Percentiles rank a stretch among this genome's conserved stretches.
Conservation (phyloP, 1,140 invertebrate species). For the Hylaeus anthracinus region DNA sequence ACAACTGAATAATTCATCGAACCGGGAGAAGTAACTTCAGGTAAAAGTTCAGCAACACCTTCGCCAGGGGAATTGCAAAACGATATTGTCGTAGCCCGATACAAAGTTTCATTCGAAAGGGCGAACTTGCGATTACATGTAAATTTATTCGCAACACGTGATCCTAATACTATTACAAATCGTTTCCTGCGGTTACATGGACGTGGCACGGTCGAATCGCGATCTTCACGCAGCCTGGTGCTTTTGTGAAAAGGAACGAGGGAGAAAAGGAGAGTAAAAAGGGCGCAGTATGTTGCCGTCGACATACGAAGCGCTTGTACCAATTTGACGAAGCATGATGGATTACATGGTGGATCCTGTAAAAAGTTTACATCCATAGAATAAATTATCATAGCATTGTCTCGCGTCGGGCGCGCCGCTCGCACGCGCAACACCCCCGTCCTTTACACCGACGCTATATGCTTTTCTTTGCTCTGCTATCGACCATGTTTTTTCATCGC, state of each 20-base stretch:
- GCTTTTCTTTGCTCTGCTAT: not conserved
- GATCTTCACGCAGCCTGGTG: conserved; percentile 45
- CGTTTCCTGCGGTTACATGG: conserved; percentile 25
- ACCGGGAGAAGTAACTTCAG: not conserved
- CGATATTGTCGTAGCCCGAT: not conserved
- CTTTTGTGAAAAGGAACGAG: conserved; percentile 49
- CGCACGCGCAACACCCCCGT: not conserved
- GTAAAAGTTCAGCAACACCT: conserved; percentile 10
- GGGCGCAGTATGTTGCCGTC: conserved; percentile 45
- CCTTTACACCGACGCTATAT: no score
- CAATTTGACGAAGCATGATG: conserved; percentile 75
- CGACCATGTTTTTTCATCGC: not conserved
- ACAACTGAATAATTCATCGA: conserved; percentile 21
- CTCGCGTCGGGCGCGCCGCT: conserved; percentile 36
- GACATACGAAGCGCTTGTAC: conserved; percentile 65
- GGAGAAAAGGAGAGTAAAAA: conserved; percentile 50
- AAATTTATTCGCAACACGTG: conserved; percentile 51
- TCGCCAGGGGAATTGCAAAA: not conserved
- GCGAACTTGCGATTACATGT: conserved; percentile 11
- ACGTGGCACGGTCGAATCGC: conserved; percentile 42
- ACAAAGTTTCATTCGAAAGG: conserved; percentile 21
- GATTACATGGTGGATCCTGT: conserved; percentile 65
- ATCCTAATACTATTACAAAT: conserved; percentile 37
- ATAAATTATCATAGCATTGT: conserved; percentile 76
- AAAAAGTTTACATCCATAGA: conserved; percentile 70